Evolutionary conservation across 2,797 vertebrate genomes (phyloP), one percentile per base, ranked within the genome.

Genomic region (Hoplostethus mediterraneus): DNA sequence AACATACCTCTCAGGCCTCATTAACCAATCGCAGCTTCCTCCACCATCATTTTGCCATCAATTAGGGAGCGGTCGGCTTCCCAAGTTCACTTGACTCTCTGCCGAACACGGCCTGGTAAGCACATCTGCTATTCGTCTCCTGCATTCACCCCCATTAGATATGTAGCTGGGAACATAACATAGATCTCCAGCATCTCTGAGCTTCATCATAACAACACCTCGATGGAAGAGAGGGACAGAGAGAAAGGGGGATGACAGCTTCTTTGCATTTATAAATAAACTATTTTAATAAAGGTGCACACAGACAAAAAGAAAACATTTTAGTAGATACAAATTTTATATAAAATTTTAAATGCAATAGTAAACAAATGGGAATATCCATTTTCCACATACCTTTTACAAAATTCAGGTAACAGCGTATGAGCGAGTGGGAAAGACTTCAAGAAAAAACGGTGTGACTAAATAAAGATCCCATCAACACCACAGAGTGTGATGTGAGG

Each of bases 1-100:
- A 63, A 58, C 71, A 53, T 30, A 51, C 51, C 9, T 40, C 85
- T 71, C 76, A 82, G 84, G 85, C 79, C 70, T 91, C 82, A 85
- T 90, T 89, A 91, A 66, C 82, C 86, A 80, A 80, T 87, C 72
- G 47, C 73, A 85, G 79, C 74, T 31, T 81, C 76, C 72, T 75
- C 60, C 82, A 67, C 70, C 73, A 80, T 90, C 72, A 75, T 79
- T 86, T 83, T 64, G 33, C 70, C 77, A 75, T 85, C 85, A 83
- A 77, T 89, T 60, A 77, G 67, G 63, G 47, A 77, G 64, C 77
- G 55, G 68, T 67, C 65, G 71, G 60, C 78, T 81, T 76, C 71
- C 54, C 30, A 53, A 77, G 51, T 77, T 79, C 70, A 77, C 67
- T 76, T 21, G 0, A 67, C 63, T 84, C 77, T 76, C 65, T 17